Conservation (phyloP, 1,140 invertebrate species). For the Phocides pigmalion region DNA sequence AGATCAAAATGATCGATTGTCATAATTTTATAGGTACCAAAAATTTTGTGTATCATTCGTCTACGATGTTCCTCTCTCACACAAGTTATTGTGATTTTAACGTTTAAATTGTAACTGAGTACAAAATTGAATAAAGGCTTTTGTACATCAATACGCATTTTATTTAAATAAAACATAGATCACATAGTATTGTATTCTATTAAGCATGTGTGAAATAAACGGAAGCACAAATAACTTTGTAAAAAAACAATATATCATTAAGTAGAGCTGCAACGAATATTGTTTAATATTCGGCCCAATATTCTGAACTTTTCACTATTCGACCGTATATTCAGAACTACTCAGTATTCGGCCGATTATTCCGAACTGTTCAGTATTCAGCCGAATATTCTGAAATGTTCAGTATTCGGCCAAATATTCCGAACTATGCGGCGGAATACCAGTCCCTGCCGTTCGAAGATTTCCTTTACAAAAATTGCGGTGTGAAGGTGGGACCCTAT, state of each 20-base stretch:
- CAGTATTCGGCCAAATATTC: no score
- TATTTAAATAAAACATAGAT: background rate
- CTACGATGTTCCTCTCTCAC: conserved; percentile 64
- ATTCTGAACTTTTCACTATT: no score
- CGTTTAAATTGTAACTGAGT: conserved; percentile 58
- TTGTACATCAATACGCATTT: conserved; percentile 44
- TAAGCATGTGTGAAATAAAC: conserved; percentile 6
- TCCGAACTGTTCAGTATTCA: no score
- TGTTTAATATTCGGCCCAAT: no score
- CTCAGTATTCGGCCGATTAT: no score
- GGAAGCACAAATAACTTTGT: conserved; percentile 30
- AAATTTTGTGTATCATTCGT: conserved; percentile 43
- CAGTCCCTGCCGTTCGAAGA: no score
- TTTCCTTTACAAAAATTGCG: no score
- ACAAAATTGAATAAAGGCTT: conserved; percentile 64
- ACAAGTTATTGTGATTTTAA: conserved; percentile 61
- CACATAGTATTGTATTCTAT: conserved; percentile 6
- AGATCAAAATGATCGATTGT: conserved; percentile 29
- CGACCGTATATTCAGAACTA: no score
- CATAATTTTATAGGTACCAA: conserved; percentile 40
- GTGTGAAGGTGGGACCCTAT: no score
- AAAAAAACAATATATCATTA: background rate
- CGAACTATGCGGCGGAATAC: no score
- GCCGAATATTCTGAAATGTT: no score
- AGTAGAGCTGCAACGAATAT: no score